phyloP scores from a whole-genome alignment of 2,888 invertebrate genomes.

The Tenthredo scrophulariae region DNA sequence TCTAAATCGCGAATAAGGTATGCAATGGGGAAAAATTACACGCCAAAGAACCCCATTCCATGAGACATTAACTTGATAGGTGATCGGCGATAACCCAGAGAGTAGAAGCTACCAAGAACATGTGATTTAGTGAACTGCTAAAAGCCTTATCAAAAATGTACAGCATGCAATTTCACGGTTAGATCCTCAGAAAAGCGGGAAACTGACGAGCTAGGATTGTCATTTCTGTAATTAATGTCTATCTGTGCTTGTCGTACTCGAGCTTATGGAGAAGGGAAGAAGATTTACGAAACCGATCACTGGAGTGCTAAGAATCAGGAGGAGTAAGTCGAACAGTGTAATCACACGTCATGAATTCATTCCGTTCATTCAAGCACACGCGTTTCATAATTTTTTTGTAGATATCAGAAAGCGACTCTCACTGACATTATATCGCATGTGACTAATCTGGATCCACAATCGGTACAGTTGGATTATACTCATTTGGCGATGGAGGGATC shows the following conservation, averaged over 20 bases:
- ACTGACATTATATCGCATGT: neutral
- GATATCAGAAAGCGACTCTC: neutral
- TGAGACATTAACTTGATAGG: neutral
- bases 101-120: neutral
- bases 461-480: neutral
- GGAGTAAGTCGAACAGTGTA: neutral
- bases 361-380: neutral
- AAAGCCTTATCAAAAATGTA: neutral
- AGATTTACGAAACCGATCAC: neutral
- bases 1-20: neutral
- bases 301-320: neutral
- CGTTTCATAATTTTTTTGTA: neutral
- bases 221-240: neutral
- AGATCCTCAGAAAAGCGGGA: neutral
- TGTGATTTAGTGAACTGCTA: neutral
- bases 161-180: neutral
- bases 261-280: neutral
- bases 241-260: neutral
- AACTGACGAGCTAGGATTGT: neutral
- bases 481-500: neutral
- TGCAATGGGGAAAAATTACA: neutral
- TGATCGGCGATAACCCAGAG: neutral
- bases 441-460: neutral
- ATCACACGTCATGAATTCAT: neutral
- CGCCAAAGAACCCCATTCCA: neutral